Percentiles rank a stretch among this genome's conserved stretches.
Evolutionary conservation across 2,113 vertebrate species (phyloP).

Genomic region (Myxocyprinus asiaticus): DNA sequence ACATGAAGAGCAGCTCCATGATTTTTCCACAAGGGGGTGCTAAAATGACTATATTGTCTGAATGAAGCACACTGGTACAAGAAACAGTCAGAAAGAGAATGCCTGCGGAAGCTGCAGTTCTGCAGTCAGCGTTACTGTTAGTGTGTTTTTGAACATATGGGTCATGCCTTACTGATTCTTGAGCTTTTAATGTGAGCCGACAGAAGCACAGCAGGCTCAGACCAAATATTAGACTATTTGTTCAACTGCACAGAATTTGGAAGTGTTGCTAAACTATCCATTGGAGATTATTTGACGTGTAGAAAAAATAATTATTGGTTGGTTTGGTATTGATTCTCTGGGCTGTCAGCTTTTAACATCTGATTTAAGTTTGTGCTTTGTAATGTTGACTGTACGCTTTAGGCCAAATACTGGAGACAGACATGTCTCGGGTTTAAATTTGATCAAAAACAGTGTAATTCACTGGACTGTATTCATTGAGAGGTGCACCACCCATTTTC

Average conservation of each 20-base stretch:
- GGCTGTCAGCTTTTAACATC: constrained; percentile 1
- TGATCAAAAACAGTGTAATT: too few relatives aligned
- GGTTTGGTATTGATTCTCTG: background rate
- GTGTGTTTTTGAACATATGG: constrained; percentile 23
- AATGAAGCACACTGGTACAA: background rate
- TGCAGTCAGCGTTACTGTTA: constrained; percentile 31
- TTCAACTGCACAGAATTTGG: constrained; percentile 5
- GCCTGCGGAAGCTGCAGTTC: constrained; percentile 26
- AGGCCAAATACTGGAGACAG: too few relatives aligned
- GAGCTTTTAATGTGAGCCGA: constrained; percentile 18
- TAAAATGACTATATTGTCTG: constrained; percentile 16
- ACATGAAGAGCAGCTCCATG: background rate
- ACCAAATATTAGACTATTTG: constrained; percentile 23
- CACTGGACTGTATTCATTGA: too few relatives aligned
- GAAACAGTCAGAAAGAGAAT: background rate
- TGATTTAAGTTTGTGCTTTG: background rate
- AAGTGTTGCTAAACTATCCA: background rate
- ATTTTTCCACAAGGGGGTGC: constrained; percentile 55
- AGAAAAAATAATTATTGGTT: background rate
- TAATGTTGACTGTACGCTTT: too few relatives aligned
- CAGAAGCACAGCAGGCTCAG: constrained; percentile 26
- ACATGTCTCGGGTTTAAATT: too few relatives aligned
- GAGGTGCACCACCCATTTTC: too few relatives aligned
- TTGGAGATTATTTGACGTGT: background rate
- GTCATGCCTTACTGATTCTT: constrained; percentile 12